A percentile compares a stretch with the other conserved stretches of the same genome.
Conservation (phyloP, 1,140 invertebrate genomes). For the Thalassaphorura encarpata region DNA sequence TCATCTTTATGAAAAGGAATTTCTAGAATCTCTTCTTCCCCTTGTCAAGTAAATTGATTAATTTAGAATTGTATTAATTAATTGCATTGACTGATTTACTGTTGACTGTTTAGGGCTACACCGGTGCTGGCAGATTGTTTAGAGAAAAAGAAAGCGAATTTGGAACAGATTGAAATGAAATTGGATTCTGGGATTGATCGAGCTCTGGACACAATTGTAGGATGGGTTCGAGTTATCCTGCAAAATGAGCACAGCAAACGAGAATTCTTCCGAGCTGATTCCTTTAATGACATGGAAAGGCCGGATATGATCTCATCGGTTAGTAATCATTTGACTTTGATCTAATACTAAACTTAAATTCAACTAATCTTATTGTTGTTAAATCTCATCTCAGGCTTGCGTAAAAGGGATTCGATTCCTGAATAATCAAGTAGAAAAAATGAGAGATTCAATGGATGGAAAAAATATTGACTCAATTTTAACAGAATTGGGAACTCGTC, state of each 20-base stretch:
- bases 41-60: constrained; percentile 62
- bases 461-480: constrained; percentile 81
- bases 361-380: too few species aligned
- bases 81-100: constrained; percentile 12
- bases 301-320: constrained; percentile 38
- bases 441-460: constrained; percentile 78
- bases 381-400: constrained; percentile 57
- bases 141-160: constrained; percentile 70
- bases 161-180: constrained; percentile 84
- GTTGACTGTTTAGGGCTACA: constrained; percentile 56
- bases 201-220: constrained; percentile 66
- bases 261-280: constrained; percentile 86
- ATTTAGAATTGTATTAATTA: constrained; percentile 16
- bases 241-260: constrained; percentile 90
- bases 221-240: constrained; percentile 83
- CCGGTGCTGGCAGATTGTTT: constrained; percentile 77
- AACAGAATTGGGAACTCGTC: constrained; percentile 75
- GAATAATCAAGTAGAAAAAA: constrained; percentile 60
- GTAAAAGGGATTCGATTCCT: constrained; percentile 76
- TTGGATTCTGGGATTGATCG: constrained; percentile 65
- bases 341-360: constrained; percentile 4
- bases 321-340: constrained; percentile 28
- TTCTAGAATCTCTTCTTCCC: constrained; percentile 78
- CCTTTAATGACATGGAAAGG: constrained; percentile 36
- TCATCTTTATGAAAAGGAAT: constrained; percentile 91